Base-by-base conservation (phyloP, 2,113 vertebrate species). In the Apteryx owenii region DNA sequence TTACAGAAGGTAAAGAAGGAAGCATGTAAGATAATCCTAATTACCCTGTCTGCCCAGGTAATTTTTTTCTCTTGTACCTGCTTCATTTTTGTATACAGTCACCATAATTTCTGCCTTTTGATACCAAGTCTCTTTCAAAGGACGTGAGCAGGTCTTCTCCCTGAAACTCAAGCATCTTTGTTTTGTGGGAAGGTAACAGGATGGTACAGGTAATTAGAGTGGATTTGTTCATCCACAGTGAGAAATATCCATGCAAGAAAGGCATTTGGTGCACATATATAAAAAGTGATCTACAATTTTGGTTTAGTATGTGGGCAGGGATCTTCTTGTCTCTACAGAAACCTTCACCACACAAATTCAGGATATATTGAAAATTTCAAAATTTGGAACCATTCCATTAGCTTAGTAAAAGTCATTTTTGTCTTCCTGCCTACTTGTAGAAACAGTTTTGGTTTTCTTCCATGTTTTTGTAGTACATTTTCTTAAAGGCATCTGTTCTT, bases 41-140 rank as follows among this genome's bases (percentile, higher is more conserved):
- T 71, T 48, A 36, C 22, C 6, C 3, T 7, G 2, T 44, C 21
- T 64, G 19, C 13, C 28, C 28, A 22, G 1, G 1, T 20, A 12
- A 15, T 38, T 40, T 86, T 7, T 53, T 31, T 81, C 58, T 79
- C 46, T 12, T 69, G 29, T 58, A 21, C 70, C 7, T 76, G 21
- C 22, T 76, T 12, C 31, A 29, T 89, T 89, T 36, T 42, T 31
- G 10, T 58, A 15, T 60, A 25, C 8, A 48, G 7, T 85, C 40
- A 69, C 46, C 25, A 66, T 19, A 22, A 9, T 77, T 81, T 60
- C 44, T 65, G 4, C 7, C 28, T 65, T 86, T 72, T 71, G 23
- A 23, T 60, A 53, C 33, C 64, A 66, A 4, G 44, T 42, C 16
- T 40, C 11, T 48, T 46, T 46, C 44, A 46, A 16, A 46, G 44